Evolutionary conservation across 2,888 invertebrate genomes (phyloP).

Genomic region (Pegoplata infirma): DNA sequence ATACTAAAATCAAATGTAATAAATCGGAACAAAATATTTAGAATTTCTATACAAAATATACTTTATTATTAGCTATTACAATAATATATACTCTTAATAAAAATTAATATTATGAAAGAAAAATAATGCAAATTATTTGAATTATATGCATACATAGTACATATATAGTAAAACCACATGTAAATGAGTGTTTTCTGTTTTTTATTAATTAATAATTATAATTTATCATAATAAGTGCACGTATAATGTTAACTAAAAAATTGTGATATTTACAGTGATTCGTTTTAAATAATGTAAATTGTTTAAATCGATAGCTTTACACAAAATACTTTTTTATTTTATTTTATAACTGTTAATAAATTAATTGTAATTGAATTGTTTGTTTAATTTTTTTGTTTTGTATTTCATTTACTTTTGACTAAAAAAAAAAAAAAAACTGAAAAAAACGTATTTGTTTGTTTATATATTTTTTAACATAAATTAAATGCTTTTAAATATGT

Average conservation of each 20-base stretch:
- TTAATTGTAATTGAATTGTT: too few relatives aligned
- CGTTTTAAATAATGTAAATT: conserved; percentile 73
- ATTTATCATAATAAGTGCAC: conserved; percentile 64
- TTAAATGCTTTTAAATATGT: conserved; percentile 24
- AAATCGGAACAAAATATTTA: conserved; percentile 45
- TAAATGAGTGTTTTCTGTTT: conserved; percentile 36
- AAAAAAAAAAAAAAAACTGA: conserved; percentile 36
- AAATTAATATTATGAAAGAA: not conserved
- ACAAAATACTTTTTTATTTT: conserved; percentile 45
- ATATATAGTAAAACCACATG: conserved; percentile 30
- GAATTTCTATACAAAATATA: conserved; percentile 3
- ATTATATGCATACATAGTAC: too few relatives aligned
- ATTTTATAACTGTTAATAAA: too few relatives aligned
- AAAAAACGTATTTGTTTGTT: too few relatives aligned
- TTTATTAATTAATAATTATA: conserved; percentile 56
- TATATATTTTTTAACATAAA: not conserved
- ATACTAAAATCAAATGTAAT: conserved; percentile 29
- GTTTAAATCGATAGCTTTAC: conserved; percentile 71
- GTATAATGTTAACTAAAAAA: conserved; percentile 75
- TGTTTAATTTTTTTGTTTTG: too few relatives aligned
- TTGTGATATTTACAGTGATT: conserved; percentile 79
- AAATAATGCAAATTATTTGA: conserved; percentile 15
- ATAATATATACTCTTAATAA: not conserved
- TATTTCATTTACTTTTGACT: conserved; percentile 56
- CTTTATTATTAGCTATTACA: not conserved